Conservation (phyloP, 2,113 vertebrate species). For the Rhineura floridana region DNA sequence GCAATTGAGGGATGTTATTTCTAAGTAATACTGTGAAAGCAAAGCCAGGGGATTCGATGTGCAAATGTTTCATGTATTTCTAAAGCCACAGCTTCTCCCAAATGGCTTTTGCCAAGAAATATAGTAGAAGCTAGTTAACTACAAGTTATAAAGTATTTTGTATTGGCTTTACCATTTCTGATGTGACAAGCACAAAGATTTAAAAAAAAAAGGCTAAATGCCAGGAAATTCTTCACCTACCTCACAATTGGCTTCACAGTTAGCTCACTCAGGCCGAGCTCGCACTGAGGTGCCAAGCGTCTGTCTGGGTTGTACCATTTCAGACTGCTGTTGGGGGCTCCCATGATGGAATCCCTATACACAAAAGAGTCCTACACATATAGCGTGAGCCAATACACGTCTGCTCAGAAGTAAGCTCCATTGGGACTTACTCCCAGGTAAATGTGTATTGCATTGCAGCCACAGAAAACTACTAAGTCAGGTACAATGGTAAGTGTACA, state of each 20-base stretch:
- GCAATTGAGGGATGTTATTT: background rate
- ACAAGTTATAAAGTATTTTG: background rate
- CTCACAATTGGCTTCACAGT: background rate
- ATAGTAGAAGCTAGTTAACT: background rate
- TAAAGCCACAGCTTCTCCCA: conserved; percentile 13
- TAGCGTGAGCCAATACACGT: too few relatives aligned
- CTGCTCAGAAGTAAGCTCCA: too few relatives aligned
- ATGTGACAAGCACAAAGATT: background rate
- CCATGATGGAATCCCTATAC: background rate
- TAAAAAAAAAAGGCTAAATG: background rate
- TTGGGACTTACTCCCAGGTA: too few relatives aligned
- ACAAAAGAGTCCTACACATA: background rate
- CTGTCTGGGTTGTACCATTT: background rate
- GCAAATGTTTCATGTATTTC: background rate
- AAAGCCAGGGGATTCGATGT: conserved; percentile 19
- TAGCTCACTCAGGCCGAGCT: background rate
- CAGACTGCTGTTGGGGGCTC: background rate
- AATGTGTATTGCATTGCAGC: too few relatives aligned
- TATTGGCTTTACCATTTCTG: background rate
- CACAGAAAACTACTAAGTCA: background rate
- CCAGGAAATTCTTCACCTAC: background rate
- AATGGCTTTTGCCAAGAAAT: conserved; percentile 13
- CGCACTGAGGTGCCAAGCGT: background rate
- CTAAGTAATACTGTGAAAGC: background rate
- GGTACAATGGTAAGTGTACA: background rate